Percentiles rank a stretch among this genome's conserved stretches.
These are phyloP conservation scores for Pelodytes ibericus DNA, from an alignment of 2,797 vertebrate genomes.

Conservation along the genomic window DNA sequence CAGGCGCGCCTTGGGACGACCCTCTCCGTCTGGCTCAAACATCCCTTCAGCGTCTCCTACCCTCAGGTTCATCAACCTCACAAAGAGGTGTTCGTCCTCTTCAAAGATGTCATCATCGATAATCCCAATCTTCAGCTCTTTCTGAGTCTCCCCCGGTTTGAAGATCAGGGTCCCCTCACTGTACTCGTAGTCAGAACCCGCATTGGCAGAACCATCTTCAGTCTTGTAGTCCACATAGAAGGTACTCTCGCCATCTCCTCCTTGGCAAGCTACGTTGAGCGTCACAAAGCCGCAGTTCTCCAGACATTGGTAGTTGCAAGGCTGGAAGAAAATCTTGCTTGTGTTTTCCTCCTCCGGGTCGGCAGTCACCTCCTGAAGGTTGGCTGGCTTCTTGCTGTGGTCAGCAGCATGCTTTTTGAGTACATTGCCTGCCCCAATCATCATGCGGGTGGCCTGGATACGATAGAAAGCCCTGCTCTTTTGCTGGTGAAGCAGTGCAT, in stretches of 20 bases:
- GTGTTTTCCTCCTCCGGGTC: slow-evolving; percentile 70
- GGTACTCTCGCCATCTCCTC: slow-evolving; percentile 81
- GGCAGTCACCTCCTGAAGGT: slow-evolving; percentile 59
- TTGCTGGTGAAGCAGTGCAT: slow-evolving; percentile 90
- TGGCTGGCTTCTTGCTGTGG: slow-evolving; percentile 67
- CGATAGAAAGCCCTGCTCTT: slow-evolving; percentile 96
- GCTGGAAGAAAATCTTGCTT: slow-evolving; percentile 92
- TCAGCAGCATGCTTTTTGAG: slow-evolving; percentile 87
- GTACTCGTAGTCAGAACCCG: slow-evolving; percentile 85
- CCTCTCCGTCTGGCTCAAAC: slow-evolving; percentile 85
- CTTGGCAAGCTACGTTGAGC: slow-evolving; percentile 79
- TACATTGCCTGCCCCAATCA: slow-evolving; percentile 94
- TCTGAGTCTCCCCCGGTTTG: slow-evolving; percentile 89
- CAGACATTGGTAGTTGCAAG: slow-evolving; percentile 88
- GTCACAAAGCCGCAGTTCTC: slow-evolving; percentile 89
- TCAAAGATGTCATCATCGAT: slow-evolving; percentile 96
- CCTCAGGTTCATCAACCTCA: slow-evolving; percentile 87
- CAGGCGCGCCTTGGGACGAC: slow-evolving; percentile 80
- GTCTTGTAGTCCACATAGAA: slow-evolving; percentile 96
- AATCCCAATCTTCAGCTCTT: slow-evolving; percentile 89
- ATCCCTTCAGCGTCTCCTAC: slow-evolving; percentile 88
- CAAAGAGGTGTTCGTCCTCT: slow-evolving; percentile 90
- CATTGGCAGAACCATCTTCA: slow-evolving; percentile 92
- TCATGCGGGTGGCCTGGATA: slow-evolving; percentile 90
- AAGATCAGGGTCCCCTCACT: slow-evolving; percentile 91